Evolutionary conservation across 2,888 invertebrate genomes (phyloP), one percentile per base, ranked within the genome.

Genomic region (Cephalotes varians): DNA sequence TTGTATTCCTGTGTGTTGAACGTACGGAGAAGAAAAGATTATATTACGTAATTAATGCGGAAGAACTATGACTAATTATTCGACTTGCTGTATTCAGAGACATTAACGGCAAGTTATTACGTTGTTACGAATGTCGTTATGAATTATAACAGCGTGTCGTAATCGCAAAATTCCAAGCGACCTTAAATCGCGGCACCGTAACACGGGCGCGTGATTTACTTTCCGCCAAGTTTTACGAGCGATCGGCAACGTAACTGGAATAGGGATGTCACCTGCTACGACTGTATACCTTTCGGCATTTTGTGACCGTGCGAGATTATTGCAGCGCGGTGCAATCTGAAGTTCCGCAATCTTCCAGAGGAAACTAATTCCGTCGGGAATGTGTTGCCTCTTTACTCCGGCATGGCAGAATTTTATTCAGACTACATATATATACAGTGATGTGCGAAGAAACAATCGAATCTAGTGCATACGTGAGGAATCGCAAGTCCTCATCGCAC

Each of bases 281-380:
- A 31, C 77, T 77, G 77, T 77, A 77, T 40, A 56, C 44, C 54
- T 54, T 18, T 56, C 34, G 69, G 54, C 77, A 56, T 56, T 56
- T 69, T 31, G 44, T 21, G 31, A 15, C 21, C n/a, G 54, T 12
- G 15, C 4, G 69, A 49, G 56, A 79, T 79, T 34, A 71, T 79
- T 34, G 71, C 77, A 34, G 18, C 56, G 67, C 67, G 40, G 40
- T 10, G 76, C 54, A 65, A 76, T 65, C 76, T 49, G n/a, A 74
- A 74, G 62, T 34, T 60, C 62, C 44, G 67, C 76, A 40, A 73
- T 62, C 64, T 64, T 44, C 56, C 47, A 15, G 25, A 51, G 31
- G 51, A 54, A 65, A 40, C 40, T 71, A 71, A 79, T 79, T 79
- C 77, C 77, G 34, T n/a, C 34, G 56, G 49, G 51, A 69, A 69